These are phyloP conservation scores for Caretta caretta DNA, from an alignment of 2,113 vertebrate species.

Conservation along the genomic window DNA sequence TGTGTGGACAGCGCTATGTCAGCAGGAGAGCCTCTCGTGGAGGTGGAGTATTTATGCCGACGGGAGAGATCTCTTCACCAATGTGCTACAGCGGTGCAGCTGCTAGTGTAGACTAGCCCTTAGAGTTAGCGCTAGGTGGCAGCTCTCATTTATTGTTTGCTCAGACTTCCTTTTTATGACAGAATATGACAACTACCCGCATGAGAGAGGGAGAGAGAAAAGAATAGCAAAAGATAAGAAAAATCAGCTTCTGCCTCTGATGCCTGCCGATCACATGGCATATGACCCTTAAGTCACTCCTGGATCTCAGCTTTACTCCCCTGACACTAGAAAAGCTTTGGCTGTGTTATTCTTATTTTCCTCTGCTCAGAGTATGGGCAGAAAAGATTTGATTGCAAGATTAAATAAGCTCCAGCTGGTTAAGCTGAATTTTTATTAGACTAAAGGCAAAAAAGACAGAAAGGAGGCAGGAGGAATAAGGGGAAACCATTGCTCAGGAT, in stretches of 20 bases:
- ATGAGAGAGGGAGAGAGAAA: neutral
- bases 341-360: neutral
- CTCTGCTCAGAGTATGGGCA: neutral
- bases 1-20: too few relatives aligned
- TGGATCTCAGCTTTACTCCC: neutral
- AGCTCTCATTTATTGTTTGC: neutral
- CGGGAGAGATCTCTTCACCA: too few relatives aligned
- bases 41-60: too few relatives aligned
- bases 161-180: neutral
- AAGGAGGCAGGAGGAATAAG: neutral
- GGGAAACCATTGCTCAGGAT: neutral
- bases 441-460: fast-evolving
- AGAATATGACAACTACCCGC: neutral
- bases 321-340: neutral
- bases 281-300: neutral
- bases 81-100: neutral
- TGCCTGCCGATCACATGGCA: neutral
- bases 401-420: neutral
- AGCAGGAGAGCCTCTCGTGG: too few relatives aligned
- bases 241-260: neutral
- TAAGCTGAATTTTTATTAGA: neutral
- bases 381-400: neutral
- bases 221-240: neutral
- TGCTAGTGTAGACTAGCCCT: neutral
- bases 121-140: neutral